Conservation (phyloP, 2,888 invertebrate species). For the Drosophila diplacantha region DNA sequence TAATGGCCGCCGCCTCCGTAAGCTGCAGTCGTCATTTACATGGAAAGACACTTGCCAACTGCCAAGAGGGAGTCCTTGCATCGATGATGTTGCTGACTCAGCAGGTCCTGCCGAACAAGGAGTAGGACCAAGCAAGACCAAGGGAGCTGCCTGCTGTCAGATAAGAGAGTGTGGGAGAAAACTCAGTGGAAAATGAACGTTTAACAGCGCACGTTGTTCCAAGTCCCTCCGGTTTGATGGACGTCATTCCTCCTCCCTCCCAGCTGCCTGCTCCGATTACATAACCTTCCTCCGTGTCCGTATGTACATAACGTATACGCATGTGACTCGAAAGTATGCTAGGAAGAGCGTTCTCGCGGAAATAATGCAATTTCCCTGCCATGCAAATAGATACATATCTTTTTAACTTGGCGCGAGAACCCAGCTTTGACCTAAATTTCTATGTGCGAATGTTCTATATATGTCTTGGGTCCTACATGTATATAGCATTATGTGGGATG, state of each 20-base stretch:
- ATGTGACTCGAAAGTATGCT: constrained; percentile 50
- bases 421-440: constrained; percentile 57
- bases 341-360: constrained; percentile 50
- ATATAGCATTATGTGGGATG: background rate
- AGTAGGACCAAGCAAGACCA: constrained; percentile 32
- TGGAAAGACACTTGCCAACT: constrained; percentile 31
- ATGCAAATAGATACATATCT: constrained; percentile 15
- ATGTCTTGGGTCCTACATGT: constrained; percentile 3
- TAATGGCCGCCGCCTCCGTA: constrained; percentile 9
- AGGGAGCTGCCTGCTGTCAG: constrained; percentile 52
- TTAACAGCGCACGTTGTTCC: constrained; percentile 26
- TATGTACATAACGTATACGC: background rate
- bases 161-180: constrained; percentile 41
- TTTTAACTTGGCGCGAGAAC: constrained; percentile 5
- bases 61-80: constrained; percentile 20
- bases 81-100: constrained; percentile 30
- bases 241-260: constrained; percentile 13
- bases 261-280: constrained; percentile 30
- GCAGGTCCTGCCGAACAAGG: constrained; percentile 22
- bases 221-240: constrained; percentile 32
- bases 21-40: constrained; percentile 31
- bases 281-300: constrained; percentile 31
- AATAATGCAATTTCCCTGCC: constrained; percentile 54
- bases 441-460: constrained; percentile 22
- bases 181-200: constrained; percentile 11